A percentile compares a stretch with the other conserved stretches of the same genome.
These are phyloP conservation scores for Ctenopoma multispine DNA, from an alignment of 2,797 vertebrate species.

Conservation along the genomic window DNA sequence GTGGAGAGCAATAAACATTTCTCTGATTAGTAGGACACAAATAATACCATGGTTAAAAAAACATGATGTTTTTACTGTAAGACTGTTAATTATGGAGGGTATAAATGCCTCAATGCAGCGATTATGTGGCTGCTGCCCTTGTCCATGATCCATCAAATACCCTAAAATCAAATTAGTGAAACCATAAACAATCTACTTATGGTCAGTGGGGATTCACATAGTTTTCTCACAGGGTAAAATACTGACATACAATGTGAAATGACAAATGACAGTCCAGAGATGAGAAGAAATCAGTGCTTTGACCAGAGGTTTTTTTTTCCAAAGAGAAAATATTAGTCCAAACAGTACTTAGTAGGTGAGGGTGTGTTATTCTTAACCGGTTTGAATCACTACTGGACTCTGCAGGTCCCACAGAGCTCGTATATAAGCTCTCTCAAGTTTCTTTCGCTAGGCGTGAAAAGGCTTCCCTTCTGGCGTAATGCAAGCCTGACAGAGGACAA, in stretches of 20 bases:
- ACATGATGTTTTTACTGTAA: slow-evolving; percentile 49
- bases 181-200: slow-evolving; percentile 81
- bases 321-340: slow-evolving; percentile 84
- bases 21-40: slow-evolving; percentile 56
- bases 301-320: slow-evolving; percentile 64
- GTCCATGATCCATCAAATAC: slow-evolving; percentile 67
- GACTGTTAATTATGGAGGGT: slow-evolving; percentile 64
- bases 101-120: slow-evolving; percentile 63
- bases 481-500: slow-evolving; percentile 81
- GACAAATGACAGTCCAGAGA: slow-evolving; percentile 80
- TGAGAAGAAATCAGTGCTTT: slow-evolving; percentile 75
- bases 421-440: slow-evolving; percentile 84
- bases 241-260: slow-evolving; percentile 72
- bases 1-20: slow-evolving; percentile 57
- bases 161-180: slow-evolving; percentile 79
- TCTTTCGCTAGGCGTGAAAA: slow-evolving; percentile 81
- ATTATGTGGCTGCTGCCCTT: slow-evolving; percentile 64
- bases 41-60: slow-evolving; percentile 42
- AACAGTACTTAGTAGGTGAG: slow-evolving; percentile 83
- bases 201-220: slow-evolving; percentile 71
- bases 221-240: slow-evolving; percentile 57
- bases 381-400: slow-evolving; percentile 82
- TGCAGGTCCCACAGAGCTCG: slow-evolving; percentile 81
- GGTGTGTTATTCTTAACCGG: slow-evolving; percentile 84
- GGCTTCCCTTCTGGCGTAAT: slow-evolving; percentile 79